Evolutionary conservation across 2,888 invertebrate genomes (phyloP).

Genomic region (Hetaerina titia): DNA sequence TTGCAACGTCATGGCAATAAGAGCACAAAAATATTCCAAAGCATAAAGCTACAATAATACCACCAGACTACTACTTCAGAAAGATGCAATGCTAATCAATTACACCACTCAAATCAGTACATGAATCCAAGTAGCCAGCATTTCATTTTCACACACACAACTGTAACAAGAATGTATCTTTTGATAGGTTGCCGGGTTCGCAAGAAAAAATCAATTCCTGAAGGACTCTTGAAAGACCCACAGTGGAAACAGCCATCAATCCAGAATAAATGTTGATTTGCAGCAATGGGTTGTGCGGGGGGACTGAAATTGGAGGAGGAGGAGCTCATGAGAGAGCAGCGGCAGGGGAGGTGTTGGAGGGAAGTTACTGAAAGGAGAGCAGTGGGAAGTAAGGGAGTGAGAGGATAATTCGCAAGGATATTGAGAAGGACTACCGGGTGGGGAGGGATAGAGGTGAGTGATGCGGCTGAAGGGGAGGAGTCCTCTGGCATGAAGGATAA

Average conservation of each 20-base stretch:
- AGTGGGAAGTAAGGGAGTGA: neutral
- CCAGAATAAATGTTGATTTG: conserved; percentile 30
- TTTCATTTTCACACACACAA: neutral
- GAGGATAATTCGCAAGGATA: neutral
- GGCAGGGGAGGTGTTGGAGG: conserved; percentile 29
- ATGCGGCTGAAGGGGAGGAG: neutral
- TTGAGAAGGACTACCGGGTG: neutral
- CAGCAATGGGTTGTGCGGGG: neutral
- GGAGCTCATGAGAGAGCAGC: neutral
- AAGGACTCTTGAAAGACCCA: neutral
- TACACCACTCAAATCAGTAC: neutral
- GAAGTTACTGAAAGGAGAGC: conserved; percentile 15
- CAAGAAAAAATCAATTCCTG: neutral
- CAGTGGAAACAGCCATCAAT: neutral
- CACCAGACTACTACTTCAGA: neutral
- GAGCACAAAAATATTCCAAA: neutral
- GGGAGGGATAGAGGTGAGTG: neutral
- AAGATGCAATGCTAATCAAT: neutral
- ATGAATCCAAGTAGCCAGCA: neutral
- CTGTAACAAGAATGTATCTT: neutral
- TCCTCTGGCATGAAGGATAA: neutral
- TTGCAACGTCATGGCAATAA: neutral
- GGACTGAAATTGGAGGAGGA: neutral
- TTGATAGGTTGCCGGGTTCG: neutral
- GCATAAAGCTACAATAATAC: neutral